Evolutionary conservation across 2,888 invertebrate genomes (phyloP).

Genomic region (Imbricaverruca yamaguchii): DNA sequence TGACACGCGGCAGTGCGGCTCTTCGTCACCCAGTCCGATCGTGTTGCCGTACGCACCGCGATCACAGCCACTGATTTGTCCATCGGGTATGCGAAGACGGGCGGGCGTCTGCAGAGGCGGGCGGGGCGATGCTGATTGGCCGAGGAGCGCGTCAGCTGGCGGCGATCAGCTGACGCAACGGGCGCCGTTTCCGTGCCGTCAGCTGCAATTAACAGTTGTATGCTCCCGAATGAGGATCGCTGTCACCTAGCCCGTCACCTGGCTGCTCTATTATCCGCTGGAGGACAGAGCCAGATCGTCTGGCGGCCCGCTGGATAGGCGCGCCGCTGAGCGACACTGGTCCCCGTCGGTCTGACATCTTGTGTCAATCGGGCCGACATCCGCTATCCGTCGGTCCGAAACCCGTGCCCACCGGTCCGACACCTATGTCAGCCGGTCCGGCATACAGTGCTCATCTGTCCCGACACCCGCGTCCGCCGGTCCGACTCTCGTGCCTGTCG

Average conservation of each 20-base stretch:
- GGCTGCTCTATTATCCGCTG: too few species aligned
- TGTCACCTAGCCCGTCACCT: neutral
- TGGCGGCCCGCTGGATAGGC: neutral
- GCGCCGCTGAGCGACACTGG: neutral
- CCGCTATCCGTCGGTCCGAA: too few species aligned
- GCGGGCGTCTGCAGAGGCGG: neutral
- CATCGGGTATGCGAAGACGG: conserved; percentile 2
- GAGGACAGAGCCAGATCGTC: neutral
- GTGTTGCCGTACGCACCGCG: too few species aligned
- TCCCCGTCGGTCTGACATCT: too few species aligned
- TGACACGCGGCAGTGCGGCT: neutral
- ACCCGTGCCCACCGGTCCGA: too few species aligned
- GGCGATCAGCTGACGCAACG: neutral
- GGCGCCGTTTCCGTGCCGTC: neutral
- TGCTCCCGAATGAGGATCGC: neutral
- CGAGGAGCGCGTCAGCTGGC: neutral
- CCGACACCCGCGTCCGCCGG: too few species aligned
- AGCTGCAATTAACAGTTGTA: neutral
- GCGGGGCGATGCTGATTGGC: neutral
- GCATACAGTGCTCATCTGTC: too few species aligned
- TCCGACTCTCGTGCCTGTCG: too few species aligned
- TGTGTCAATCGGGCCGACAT: too few species aligned
- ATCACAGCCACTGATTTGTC: neutral
- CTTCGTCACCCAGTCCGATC: neutral
- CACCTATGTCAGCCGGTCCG: too few species aligned